Evolutionary conservation across 2,113 vertebrate genomes (phyloP), one percentile per base, ranked within the genome.

Genomic region (Oplegnathus fasciatus): DNA sequence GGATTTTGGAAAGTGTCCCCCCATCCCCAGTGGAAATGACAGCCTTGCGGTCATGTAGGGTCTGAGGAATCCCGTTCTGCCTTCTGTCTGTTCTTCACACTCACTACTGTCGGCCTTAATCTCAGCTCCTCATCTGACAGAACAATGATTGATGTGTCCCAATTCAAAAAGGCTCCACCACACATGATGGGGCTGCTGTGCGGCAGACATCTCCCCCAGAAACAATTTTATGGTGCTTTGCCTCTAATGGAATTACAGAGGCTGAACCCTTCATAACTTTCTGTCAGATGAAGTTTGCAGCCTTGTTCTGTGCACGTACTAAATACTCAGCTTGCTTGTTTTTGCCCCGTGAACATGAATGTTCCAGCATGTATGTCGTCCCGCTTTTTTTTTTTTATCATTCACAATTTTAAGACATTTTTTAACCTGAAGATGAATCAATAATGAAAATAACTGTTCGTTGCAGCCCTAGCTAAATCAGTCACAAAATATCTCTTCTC

Each of bases 181-280:
- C 82, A 73, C 88, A 78, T 60, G 76, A 90, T 28, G 69, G 75
- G 46, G 75, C 75, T 62, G 80, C 84, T 14, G 81, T n/a, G 80
- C 26, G 4, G 72, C 78, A 79, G 66, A 79, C 88, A 57, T 80
- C 54, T 80, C 26, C 57, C 64, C 37, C 42, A 81, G 88, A 92
- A 91, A 92, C 89, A 92, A 92, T 92, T 92, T 91, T 79, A 89
- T 92, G 93, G 73, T 81, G 83, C 79, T 90, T 72, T 89, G 91
- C 80, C 78, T 91, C 86, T 88, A 74, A 90, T 92, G 86, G 88
- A 86, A 91, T 88, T 74, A 87, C 81, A 78, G 74, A 84, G 78
- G 71, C 86, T 80, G 80, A 91, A 87, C 83, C 65, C 75, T 84
- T 83, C 82, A 62, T 40, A 52, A 73, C 76, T 74, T 80, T 86